phyloP scores from a whole-genome alignment of 2,113 vertebrate species.

The Pseudopipra pipra region DNA sequence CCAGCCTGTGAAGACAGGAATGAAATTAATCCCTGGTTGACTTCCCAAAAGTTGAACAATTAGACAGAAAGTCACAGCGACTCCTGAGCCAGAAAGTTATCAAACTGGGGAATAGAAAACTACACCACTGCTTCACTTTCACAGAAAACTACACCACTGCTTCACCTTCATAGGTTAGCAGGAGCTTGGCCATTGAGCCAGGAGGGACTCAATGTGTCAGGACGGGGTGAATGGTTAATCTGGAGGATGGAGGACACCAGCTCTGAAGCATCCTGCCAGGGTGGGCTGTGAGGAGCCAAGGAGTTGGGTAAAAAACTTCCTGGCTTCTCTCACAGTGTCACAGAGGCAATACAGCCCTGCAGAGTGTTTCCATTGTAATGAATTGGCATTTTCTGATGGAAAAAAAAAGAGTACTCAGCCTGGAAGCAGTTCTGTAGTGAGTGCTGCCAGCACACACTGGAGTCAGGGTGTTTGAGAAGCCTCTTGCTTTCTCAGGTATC shows the following conservation, averaged over 20 bases:
- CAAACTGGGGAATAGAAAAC: not conserved
- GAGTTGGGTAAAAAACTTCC: slow-evolving; percentile 13
- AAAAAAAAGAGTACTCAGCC: not conserved
- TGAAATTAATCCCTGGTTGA: not conserved
- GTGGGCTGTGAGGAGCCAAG: not conserved
- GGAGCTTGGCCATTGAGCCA: not conserved
- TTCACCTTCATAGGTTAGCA: not conserved
- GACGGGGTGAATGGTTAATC: not conserved
- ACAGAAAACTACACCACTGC: not conserved
- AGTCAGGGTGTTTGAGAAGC: not conserved
- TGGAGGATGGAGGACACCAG: not conserved
- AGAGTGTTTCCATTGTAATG: slow-evolving; percentile 9
- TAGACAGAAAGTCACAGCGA: not conserved
- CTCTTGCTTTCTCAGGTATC: not conserved
- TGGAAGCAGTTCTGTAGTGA: not conserved
- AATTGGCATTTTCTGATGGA: slow-evolving; percentile 13
- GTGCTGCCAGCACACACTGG: not conserved
- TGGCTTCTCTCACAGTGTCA: not conserved
- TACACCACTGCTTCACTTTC: not conserved
- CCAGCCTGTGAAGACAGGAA: not conserved
- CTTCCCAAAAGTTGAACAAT: not conserved
- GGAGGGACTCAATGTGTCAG: fast-evolving
- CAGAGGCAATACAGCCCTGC: not conserved
- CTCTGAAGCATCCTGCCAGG: not conserved
- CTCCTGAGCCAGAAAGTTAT: not conserved